These are phyloP conservation scores for Zoanthus sansibaricus DNA, from an alignment of 92 coral and sea anemone species.

Conservation along the genomic window DNA sequence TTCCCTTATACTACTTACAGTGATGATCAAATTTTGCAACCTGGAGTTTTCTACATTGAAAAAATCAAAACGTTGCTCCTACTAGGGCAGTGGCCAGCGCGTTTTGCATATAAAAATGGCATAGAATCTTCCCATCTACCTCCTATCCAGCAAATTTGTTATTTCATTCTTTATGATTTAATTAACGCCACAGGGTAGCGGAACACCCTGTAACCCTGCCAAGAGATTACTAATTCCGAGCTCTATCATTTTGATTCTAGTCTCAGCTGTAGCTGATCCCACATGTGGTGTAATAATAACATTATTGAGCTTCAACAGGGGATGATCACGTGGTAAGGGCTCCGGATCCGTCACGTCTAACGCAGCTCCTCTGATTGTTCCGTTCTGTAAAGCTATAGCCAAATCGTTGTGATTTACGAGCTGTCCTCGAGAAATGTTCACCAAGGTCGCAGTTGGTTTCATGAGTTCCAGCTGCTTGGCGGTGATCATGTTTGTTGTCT, in stretches of 20 bases:
- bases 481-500: conserved; percentile 76
- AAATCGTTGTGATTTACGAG: conserved; percentile 80
- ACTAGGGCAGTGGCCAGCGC: too few species aligned
- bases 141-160: too few species aligned
- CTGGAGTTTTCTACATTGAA: not conserved
- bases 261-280: conserved; percentile 67
- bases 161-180: not conserved
- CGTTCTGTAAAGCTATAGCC: conserved; percentile 72
- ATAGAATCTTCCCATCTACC: too few species aligned
- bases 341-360: conserved; percentile 79
- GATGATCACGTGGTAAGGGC: conserved; percentile 86
- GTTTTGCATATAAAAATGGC: too few species aligned
- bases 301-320: conserved; percentile 68
- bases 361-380: conserved; percentile 80
- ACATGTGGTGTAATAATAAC: conserved; percentile 77
- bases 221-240: conserved; percentile 61
- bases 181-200: conserved; percentile 58
- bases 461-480: conserved; percentile 67
- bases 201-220: conserved; percentile 69
- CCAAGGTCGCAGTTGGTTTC: conserved; percentile 81
- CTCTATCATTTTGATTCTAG: conserved; percentile 69
- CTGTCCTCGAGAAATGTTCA: conserved; percentile 83
- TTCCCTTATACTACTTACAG: too few species aligned
- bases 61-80: too few species aligned
- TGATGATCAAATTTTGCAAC: not conserved